Conservation (phyloP, 2,888 invertebrate species). For the Amitus sp. region DNA sequence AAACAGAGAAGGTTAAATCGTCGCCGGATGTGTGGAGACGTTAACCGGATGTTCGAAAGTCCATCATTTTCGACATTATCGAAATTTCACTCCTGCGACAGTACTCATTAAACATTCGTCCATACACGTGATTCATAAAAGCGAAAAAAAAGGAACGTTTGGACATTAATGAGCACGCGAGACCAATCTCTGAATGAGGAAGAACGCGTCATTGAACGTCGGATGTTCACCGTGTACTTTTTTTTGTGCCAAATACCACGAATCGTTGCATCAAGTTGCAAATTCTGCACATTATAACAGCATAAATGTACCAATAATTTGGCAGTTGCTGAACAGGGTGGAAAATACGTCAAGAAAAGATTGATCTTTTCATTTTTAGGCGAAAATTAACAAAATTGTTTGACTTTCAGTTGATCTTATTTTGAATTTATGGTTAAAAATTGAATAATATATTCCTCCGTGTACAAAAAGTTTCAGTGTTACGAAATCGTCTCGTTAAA, state of each 20-base stretch:
- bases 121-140: slow-evolving; percentile 14
- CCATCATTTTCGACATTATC: slow-evolving; percentile 3
- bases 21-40: slow-evolving; percentile 21
- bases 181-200: slow-evolving; percentile 10
- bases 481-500: too few relatives aligned
- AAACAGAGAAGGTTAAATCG: slow-evolving; percentile 18
- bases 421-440: too few relatives aligned
- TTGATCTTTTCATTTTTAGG: too few relatives aligned
- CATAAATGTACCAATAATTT: too few relatives aligned
- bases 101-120: slow-evolving; percentile 18
- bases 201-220: slow-evolving; percentile 25
- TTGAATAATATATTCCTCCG: too few relatives aligned
- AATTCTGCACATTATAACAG: too few relatives aligned
- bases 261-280: neutral
- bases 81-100: slow-evolving; percentile 12
- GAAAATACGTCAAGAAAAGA: too few relatives aligned
- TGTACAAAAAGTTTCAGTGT: too few relatives aligned
- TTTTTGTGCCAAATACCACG: slow-evolving; percentile 9
- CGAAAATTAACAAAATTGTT: too few relatives aligned
- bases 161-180: slow-evolving; percentile 14
- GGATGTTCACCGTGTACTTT: slow-evolving; percentile 22
- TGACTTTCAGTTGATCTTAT: too few relatives aligned
- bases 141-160: slow-evolving; percentile 1
- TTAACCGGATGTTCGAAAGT: slow-evolving; percentile 19
- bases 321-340: too few relatives aligned